Base-by-base conservation (phyloP, 2,888 invertebrate species). In the Keiferia lycopersicella region DNA sequence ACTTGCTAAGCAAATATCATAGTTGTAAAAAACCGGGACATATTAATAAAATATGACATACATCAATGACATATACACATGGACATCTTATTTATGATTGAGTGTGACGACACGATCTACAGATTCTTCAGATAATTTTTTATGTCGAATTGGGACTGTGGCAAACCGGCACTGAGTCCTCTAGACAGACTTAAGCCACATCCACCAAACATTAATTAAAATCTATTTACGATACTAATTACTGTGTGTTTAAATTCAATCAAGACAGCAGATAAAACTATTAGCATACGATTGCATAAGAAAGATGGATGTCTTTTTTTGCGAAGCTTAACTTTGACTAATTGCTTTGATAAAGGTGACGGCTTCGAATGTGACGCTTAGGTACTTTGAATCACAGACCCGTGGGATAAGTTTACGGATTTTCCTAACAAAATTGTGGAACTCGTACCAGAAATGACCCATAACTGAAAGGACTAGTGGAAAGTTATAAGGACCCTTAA, bases 391-490 rank as follows among this genome's bases (percentile, higher is more conserved):
- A 26, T 34, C 56, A 56, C n/a, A 56, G 34, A 34, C 18, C 16
- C 20, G 18, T 39, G 20, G 58, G 38, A 18, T 4, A 61, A 61
- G 34, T 61, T 61, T 11, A n/a, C 50, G 34, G 50, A 61, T 39
- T 30, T 34, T 16, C 48, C 60, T 61, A 61, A 48, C 60, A 26
- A 11, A 61, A 61, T 61, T 61, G 48, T 10, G 26, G 22, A 61
- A 61, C 48, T 61, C 48, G 26, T 45, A 22, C 41, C 30, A 48
- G 48, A 48, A 30, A 30, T 61, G 60, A 61, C 60, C 60, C 48
- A n/a, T 45, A 48, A 45, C 38, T 2, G 34, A 34, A 45, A 34
- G 45, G 30, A 61, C 48, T n/a, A 61, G 30, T n/a, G 4, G 20
- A 18, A 61, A 61, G 60, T 61, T 61, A 16, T 48, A 48, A 8